Evolutionary conservation across 92 coral and sea anemone species (phyloP).

Genomic region (Zoanthus sansibaricus): DNA sequence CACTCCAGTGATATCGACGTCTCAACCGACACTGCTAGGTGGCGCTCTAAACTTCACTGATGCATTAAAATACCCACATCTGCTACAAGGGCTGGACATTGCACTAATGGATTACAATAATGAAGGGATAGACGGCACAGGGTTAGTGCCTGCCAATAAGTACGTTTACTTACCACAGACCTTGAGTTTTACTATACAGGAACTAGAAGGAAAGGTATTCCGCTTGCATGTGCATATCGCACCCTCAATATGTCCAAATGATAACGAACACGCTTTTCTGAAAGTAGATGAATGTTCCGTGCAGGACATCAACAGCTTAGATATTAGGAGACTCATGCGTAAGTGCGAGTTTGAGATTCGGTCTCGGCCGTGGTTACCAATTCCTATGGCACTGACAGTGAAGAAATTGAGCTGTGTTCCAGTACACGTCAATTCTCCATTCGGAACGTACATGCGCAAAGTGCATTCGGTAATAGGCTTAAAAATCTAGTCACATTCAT

Average conservation of each 20-base stretch:
- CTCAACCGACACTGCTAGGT: not conserved
- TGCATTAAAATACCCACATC: slow-evolving; percentile 19
- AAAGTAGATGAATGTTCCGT: slow-evolving; percentile 34
- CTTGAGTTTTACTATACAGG: slow-evolving; percentile 13
- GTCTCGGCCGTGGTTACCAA: slow-evolving; percentile 26
- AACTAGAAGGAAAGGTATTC: slow-evolving; percentile 17
- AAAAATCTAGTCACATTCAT: not conserved
- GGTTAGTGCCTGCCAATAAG: slow-evolving; percentile 43
- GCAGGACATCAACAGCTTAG: slow-evolving; percentile 24
- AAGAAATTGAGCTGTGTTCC: slow-evolving; percentile 25
- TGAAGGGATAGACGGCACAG: slow-evolving; percentile 40
- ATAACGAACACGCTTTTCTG: slow-evolving; percentile 25
- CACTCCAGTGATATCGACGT: not conserved
- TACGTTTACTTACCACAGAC: slow-evolving; percentile 32
- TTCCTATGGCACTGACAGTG: slow-evolving; percentile 18
- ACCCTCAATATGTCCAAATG: slow-evolving; percentile 48
- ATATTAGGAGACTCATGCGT: slow-evolving; percentile 14
- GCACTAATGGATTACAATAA: slow-evolving; percentile 26
- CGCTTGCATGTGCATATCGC: slow-evolving; percentile 36
- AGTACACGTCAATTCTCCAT: not conserved
- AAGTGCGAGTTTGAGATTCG: slow-evolving; percentile 47
- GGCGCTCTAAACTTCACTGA: not conserved
- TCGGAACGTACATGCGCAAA: not conserved
- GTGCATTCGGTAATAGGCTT: slow-evolving; percentile 13
- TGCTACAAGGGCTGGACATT: slow-evolving; percentile 30